Evolutionary conservation across 2,888 invertebrate species (phyloP), one percentile per base, ranked within the genome.

Genomic region (Ophion slaviceki): DNA sequence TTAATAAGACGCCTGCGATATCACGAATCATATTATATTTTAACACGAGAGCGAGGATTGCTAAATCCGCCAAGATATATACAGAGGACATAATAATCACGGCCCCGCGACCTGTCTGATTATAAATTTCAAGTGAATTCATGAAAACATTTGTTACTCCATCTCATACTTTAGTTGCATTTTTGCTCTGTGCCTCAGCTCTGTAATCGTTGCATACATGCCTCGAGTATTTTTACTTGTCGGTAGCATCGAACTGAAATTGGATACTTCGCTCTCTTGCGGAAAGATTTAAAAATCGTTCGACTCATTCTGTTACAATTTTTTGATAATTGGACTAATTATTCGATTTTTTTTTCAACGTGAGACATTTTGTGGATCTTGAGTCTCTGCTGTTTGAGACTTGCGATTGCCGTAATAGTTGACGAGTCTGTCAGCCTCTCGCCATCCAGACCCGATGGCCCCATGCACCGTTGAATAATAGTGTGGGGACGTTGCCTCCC

Each of bases 391-490:
- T 24, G 66, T 4, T 8, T 59, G 32, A n/a, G 75, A 68, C 62
- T 76, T 76, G 61, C 62, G 45, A 61, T 74, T 40, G 8, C 14
- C 53, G 70, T 87, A 79, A 11, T 71, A 45, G 45, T 89, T 86
- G 28, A 92, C 88, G 24, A 96, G 90, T 87, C 96, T 94, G 10
- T 96, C 94, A 0, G 97, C 97, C 91, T 97, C 97, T 36, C 97
- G 95, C 93, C 95, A 96, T 0, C 97, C 97, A 17, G 96, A 94
- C 88, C 96, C 96, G 0, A 96, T 93, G 0, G 97, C 97, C 0
- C 97, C 97, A 87, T 97, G 96, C 0, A 96, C 96, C 0, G 96
- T 95, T 0, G 95, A 95, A 90, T 95, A 96, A 88, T 94, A 94
- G 78, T 95, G 94, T 24, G 94, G 94, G 2, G 95, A 95, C 0